These are phyloP conservation scores for Aplocera efformata DNA, from an alignment of 2,888 invertebrate species.

Conservation along the genomic window DNA sequence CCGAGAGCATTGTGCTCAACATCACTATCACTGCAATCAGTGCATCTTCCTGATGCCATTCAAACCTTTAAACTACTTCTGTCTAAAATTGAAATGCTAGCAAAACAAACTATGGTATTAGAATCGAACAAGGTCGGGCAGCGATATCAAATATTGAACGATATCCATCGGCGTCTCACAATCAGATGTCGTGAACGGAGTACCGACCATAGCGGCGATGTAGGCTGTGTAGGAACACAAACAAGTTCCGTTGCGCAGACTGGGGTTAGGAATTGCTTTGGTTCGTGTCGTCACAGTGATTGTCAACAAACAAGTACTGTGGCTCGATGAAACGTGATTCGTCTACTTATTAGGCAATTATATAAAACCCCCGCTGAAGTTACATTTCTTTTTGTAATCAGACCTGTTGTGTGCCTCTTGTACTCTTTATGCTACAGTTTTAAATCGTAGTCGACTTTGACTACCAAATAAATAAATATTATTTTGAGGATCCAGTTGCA, in stretches of 20 bases:
- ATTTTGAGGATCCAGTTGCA: too few species aligned
- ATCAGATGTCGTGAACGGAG: constrained; percentile 17
- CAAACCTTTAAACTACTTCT: too few species aligned
- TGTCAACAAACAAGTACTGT: constrained; percentile 48
- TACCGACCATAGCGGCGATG: constrained; percentile 27
- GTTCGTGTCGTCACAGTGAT: constrained; percentile 51
- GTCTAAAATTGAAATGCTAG: too few species aligned
- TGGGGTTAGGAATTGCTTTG: constrained; percentile 49
- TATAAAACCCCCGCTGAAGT: constrained; percentile 33
- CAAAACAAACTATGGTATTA: constrained; percentile 46
- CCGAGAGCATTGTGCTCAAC: constrained; percentile 4
- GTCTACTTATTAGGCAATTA: constrained; percentile 51
- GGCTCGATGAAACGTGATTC: constrained; percentile 51
- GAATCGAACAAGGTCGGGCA: constrained; percentile 45
- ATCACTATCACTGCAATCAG: neutral
- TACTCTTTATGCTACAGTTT: too few species aligned
- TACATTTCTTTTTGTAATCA: constrained; percentile 28
- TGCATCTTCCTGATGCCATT: neutral
- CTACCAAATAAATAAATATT: too few species aligned
- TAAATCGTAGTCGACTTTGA: too few species aligned
- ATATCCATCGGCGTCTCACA: constrained; percentile 27
- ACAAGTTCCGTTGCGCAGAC: constrained; percentile 19
- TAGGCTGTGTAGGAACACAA: constrained; percentile 22
- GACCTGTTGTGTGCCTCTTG: constrained; percentile 16
- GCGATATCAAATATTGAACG: constrained; percentile 20